Evolutionary conservation across 2,797 vertebrate genomes (phyloP).

Genomic region (Microtus obscurus): DNA sequence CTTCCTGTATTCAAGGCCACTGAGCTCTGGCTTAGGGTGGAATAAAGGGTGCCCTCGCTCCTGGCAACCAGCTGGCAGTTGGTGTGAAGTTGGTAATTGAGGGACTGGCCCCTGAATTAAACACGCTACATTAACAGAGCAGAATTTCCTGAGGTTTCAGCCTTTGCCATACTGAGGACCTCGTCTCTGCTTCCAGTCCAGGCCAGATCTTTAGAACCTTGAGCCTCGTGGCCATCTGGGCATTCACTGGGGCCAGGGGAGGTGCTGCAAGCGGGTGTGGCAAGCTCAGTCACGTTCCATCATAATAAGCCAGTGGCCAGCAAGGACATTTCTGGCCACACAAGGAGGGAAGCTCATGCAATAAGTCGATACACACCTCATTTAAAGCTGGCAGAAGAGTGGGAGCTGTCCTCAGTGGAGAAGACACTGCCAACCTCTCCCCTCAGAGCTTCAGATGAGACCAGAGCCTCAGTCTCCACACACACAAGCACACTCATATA

Average conservation of each 20-base stretch:
- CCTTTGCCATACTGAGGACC: conserved; percentile 54
- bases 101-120: conserved; percentile 57
- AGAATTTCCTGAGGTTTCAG: conserved; percentile 66
- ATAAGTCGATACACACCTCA: background rate
- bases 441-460: background rate
- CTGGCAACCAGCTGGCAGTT: background rate
- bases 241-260: background rate
- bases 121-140: conserved; percentile 68
- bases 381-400: background rate
- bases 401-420: conserved; percentile 7
- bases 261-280: background rate
- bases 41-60: background rate
- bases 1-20: background rate
- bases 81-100: conserved; percentile 28
- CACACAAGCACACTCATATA: background rate
- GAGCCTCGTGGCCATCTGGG: background rate
- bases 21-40: background rate
- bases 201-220: background rate
- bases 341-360: background rate
- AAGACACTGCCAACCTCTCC: background rate
- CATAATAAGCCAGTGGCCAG: background rate
- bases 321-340: background rate
- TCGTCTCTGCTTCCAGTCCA: background rate
- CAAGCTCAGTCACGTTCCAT: fast-evolving
- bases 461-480: too few relatives aligned